Evolutionary conservation across 2,888 invertebrate genomes (phyloP).

Genomic region (Limnephilus auricula): DNA sequence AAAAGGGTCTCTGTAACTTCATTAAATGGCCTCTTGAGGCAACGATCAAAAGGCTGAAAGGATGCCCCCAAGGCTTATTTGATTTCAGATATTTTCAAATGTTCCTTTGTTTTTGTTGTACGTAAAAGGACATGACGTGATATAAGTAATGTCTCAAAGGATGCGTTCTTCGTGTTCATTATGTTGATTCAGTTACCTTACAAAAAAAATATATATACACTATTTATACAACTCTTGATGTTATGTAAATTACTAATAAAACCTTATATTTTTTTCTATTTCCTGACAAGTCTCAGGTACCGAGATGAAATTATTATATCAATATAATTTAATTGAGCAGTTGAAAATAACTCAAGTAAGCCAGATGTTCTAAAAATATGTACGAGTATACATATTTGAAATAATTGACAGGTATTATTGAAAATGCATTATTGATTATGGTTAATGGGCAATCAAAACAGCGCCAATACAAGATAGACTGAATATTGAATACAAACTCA

Average conservation of each 20-base stretch:
- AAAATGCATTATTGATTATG: neutral
- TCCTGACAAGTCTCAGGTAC: neutral
- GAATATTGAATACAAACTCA: neutral
- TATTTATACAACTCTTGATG: neutral
- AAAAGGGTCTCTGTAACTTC: conserved; percentile 37
- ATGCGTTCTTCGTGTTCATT: neutral
- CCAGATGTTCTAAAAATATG: neutral
- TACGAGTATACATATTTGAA: neutral
- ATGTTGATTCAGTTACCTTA: neutral
- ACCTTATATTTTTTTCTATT: neutral
- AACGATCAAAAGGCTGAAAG: neutral
- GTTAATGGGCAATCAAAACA: neutral
- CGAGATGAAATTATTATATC: neutral
- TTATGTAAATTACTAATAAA: neutral
- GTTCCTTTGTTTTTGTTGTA: conserved; percentile 14
- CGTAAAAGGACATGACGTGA: neutral
- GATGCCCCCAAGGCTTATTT: neutral
- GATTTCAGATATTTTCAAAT: conserved; percentile 11
- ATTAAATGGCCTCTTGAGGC: conserved; percentile 1
- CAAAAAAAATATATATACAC: neutral
- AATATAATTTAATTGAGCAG: neutral
- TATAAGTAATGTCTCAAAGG: neutral
- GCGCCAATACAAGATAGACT: no score
- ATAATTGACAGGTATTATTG: neutral
- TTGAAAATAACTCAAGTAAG: neutral